Evolutionary conservation across 2,797 vertebrate genomes (phyloP).

Genomic region (Decapterus maruadsi): DNA sequence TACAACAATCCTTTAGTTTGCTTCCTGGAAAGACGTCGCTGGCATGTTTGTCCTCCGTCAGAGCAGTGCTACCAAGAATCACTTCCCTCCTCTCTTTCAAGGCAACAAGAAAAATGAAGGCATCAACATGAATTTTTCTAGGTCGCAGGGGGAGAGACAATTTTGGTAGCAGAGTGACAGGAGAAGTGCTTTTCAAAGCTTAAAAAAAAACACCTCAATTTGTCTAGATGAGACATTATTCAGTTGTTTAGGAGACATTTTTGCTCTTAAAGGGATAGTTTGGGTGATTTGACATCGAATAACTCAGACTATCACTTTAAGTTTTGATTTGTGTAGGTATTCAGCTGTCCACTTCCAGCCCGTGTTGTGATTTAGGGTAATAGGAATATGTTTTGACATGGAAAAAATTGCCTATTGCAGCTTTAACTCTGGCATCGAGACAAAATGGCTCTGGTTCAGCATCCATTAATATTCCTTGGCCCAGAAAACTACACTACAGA

Average conservation of each 20-base stretch:
- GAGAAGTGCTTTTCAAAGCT: background rate
- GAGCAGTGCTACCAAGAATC: background rate
- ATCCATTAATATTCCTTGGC: conserved; percentile 26
- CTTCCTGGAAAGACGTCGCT: background rate
- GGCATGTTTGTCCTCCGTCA: background rate
- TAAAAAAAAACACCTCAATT: background rate
- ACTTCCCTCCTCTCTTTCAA: background rate
- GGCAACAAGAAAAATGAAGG: background rate
- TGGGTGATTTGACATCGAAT: too few species aligned
- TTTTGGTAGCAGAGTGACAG: too few species aligned
- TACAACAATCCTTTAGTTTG: background rate
- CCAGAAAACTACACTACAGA: background rate
- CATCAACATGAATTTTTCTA: background rate
- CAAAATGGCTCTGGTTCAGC: conserved; percentile 21
- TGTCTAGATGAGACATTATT: background rate
- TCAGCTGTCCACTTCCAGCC: conserved; percentile 6
- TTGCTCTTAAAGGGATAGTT: background rate
- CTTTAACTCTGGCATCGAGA: conserved; percentile 32
- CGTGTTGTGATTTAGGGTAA: conserved; percentile 6
- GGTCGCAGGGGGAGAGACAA: background rate
- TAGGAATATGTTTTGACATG: background rate
- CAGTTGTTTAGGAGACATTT: background rate
- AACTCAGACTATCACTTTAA: too few species aligned
- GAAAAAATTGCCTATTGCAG: conserved; percentile 42
- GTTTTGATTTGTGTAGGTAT: conserved; percentile 20